Evolutionary conservation across 2,888 invertebrate genomes (phyloP), one percentile per base, ranked within the genome.

Genomic region (Diplolepis rosae): DNA sequence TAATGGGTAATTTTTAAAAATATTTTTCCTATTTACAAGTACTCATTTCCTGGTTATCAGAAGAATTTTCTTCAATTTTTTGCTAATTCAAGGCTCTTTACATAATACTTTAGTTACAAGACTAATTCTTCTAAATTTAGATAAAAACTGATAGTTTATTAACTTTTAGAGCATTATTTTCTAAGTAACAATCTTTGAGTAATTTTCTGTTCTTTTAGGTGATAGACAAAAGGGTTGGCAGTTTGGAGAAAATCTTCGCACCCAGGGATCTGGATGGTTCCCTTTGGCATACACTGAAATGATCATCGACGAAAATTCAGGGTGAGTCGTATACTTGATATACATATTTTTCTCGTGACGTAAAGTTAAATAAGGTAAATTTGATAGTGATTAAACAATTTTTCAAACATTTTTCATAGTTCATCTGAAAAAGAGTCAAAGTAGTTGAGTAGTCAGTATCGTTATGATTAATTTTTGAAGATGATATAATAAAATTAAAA

Each of bases 161-260:
- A 7, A 22, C n/a, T n/a, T n/a, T n/a, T n/a, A n/a, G n/a, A n/a
- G n/a, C n/a, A n/a, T n/a, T n/a, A n/a, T 22, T 18, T 6, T 18
- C 7, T 7, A 22, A 9, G 9, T 18, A 45, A 9, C 18, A 9
- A 45, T 45, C 22, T 45, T 7, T 45, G 22, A 7, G 18, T 18
- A 18, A 32, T 18, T 54, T 54, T 32, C 15, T 7, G 6, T 30
- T 54, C 30, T 22, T 24, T 28, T 45, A 91, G 91, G 97, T 24
- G 96, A 96, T 83, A 92, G 96, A 80, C 96, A 96, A 79, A 97
- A 97, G 88, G 98, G 98, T 27, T 98, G 98, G 98, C 97, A 98
- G 89, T 98, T 97, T 84, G 98, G 98, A n/a, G 97, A 97, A 89
- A 98, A 98, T 89, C 89, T 95, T 79, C 92, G 96, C 69, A 96